These are phyloP conservation scores for Montipora capitata DNA, from an alignment of 92 coral and sea anemone species.

Conservation along the genomic window DNA sequence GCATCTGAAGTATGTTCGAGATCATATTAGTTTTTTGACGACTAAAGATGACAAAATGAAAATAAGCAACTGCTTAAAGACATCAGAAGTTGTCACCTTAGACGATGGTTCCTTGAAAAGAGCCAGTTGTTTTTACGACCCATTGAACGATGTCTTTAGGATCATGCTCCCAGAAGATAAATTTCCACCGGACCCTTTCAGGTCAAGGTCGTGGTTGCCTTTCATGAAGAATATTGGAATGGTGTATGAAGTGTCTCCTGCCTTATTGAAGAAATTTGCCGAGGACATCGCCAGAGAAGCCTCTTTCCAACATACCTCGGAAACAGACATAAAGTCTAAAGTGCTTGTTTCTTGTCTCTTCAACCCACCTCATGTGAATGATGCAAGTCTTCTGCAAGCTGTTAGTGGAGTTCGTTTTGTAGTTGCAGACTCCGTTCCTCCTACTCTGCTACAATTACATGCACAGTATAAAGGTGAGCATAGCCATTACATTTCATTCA, in stretches of 20 bases:
- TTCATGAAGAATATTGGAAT: constrained; percentile 73
- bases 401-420: constrained; percentile 66
- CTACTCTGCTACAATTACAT: constrained; percentile 33
- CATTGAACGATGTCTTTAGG: constrained; percentile 31
- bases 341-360: constrained; percentile 62
- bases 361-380: not conserved
- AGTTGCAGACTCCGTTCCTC: constrained; percentile 43
- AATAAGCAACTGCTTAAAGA: not conserved
- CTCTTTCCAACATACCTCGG: not conserved
- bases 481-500: constrained; percentile 63
- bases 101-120: not conserved
- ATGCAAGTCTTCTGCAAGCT: constrained; percentile 29
- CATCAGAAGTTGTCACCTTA: constrained; percentile 22
- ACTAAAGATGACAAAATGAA: not conserved
- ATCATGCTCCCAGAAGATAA: constrained; percentile 45
- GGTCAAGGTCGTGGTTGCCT: constrained; percentile 45
- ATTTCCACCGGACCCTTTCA: constrained; percentile 80
- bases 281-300: constrained; percentile 67
- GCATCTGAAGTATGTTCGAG: constrained; percentile 43
- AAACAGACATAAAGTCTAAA: constrained; percentile 67
- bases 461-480: constrained; percentile 47
- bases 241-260: constrained; percentile 40
- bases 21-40: not conserved
- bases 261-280: constrained; percentile 65
- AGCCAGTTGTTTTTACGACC: constrained; percentile 41